Percentiles rank a stretch among this genome's conserved stretches.
phyloP scores from a whole-genome alignment of 2,888 invertebrate species.

The Protodeltote pygarga region DNA sequence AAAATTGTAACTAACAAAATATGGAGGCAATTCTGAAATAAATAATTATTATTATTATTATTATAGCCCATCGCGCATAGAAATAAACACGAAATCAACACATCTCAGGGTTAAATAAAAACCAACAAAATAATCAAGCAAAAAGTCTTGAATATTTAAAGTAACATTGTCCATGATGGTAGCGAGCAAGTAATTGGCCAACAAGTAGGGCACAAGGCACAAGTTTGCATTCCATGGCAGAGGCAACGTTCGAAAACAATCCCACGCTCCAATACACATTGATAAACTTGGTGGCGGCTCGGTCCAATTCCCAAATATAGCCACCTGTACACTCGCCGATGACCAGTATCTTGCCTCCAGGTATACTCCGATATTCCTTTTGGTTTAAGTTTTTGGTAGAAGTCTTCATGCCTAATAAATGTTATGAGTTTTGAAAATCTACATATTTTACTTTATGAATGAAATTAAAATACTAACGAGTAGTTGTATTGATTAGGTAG shows the following conservation, averaged over 20 bases:
- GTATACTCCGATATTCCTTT: constrained; percentile 38
- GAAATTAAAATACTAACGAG: too few relatives aligned
- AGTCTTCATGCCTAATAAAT: constrained; percentile 12
- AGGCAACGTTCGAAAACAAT: constrained; percentile 75
- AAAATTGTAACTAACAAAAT: too few relatives aligned
- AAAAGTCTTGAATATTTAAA: constrained; percentile 18
- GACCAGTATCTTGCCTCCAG: constrained; percentile 40
- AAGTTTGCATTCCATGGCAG: constrained; percentile 59
- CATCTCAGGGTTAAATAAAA: neutral
- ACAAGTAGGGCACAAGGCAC: constrained; percentile 57
- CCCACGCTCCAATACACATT: constrained; percentile 75
- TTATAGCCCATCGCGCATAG: too few relatives aligned
- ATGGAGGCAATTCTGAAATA: too few relatives aligned
- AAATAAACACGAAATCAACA: too few relatives aligned
- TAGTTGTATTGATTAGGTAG: too few relatives aligned
- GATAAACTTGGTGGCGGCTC: constrained; percentile 70
- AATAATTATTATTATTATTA: too few relatives aligned
- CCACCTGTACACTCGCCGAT: constrained; percentile 45
- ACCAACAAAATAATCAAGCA: neutral
- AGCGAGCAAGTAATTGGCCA: constrained; percentile 46
- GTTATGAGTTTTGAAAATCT: too few relatives aligned
- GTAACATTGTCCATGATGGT: constrained; percentile 13
- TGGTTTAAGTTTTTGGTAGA: constrained; percentile 13
- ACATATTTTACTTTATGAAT: too few relatives aligned
- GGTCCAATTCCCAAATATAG: constrained; percentile 71